phyloP scores from a whole-genome alignment of 2,797 vertebrate species.

The Threskiornis aethiopicus region DNA sequence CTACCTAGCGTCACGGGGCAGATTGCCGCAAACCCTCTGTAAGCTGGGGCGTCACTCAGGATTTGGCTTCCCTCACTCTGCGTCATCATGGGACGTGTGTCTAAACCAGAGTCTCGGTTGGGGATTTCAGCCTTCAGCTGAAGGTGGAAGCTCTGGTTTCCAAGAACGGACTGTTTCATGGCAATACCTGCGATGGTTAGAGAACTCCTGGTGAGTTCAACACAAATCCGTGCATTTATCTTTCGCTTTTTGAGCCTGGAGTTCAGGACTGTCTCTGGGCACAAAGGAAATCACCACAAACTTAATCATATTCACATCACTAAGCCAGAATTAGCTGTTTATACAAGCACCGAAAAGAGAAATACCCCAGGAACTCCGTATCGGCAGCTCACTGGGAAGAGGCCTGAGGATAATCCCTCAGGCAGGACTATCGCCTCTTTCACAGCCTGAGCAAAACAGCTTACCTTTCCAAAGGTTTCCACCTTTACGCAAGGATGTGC shows the following conservation, averaged over 20 bases:
- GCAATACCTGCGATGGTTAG: not conserved
- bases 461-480: not conserved
- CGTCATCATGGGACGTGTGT: rapidly evolving
- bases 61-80: not conserved
- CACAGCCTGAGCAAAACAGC: not conserved
- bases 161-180: not conserved
- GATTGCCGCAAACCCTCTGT: not conserved
- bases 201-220: not conserved
- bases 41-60: not conserved
- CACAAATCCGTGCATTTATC: not conserved
- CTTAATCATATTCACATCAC: not conserved
- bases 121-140: not conserved
- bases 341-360: not conserved
- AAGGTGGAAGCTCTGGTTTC: not conserved
- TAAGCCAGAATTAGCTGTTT: not conserved
- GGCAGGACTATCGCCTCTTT: not conserved
- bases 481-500: not conserved
- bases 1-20: not conserved
- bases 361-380: not conserved
- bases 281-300: not conserved
- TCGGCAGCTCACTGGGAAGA: not conserved
- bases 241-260: not conserved
- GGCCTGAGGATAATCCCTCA: not conserved
- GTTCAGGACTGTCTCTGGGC: not conserved
- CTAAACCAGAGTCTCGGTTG: not conserved